phyloP scores from a whole-genome alignment of 2,797 vertebrate species.

The Huso huso region DNA sequence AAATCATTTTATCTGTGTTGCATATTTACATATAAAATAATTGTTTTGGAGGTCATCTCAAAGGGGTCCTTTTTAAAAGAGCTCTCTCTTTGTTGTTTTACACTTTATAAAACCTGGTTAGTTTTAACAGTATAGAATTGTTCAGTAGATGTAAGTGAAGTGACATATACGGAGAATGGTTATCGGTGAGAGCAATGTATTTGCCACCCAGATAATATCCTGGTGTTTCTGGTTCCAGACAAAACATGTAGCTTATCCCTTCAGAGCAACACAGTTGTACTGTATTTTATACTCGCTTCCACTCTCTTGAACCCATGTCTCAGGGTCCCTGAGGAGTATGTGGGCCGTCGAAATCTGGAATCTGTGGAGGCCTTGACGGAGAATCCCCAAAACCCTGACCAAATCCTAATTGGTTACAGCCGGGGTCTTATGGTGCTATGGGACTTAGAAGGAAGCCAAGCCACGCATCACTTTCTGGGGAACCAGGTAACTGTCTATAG shows the following conservation, averaged over 20 bases:
- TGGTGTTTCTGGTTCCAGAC: not conserved
- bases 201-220: not conserved
- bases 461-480: slow-evolving; percentile 70
- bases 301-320: not conserved
- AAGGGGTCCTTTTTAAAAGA: no score
- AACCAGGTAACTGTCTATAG: slow-evolving; percentile 68
- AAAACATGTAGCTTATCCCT: no score
- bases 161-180: no score
- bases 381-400: slow-evolving; percentile 69
- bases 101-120: no score
- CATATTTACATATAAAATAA: no score
- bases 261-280: no score
- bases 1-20: no score
- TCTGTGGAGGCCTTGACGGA: slow-evolving; percentile 84
- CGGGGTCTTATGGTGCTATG: slow-evolving; percentile 85
- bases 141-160: not conserved
- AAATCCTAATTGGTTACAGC: slow-evolving; percentile 84
- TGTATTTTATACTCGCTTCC: no score
- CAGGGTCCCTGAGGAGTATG: slow-evolving; percentile 82
- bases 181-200: not conserved
- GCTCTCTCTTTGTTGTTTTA: no score
- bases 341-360: slow-evolving; percentile 76
- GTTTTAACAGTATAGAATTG: not conserved
- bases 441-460: slow-evolving; percentile 65
- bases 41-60: no score